These are phyloP conservation scores for Aplodontia rufa DNA, from an alignment of 2,113 vertebrate genomes.

Conservation along the genomic window DNA sequence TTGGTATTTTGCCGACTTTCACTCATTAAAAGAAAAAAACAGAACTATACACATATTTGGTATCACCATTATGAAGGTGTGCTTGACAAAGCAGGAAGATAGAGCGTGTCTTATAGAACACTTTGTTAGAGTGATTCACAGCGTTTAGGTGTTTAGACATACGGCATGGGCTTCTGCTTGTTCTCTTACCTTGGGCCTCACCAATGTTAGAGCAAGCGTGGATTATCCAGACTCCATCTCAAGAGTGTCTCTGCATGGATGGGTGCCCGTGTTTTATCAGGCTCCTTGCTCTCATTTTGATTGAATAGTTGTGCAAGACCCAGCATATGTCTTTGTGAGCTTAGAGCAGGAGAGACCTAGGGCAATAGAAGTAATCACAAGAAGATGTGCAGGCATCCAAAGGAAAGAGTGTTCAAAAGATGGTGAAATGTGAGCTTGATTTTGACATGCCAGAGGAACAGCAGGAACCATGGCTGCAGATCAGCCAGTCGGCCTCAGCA, in stretches of 20 bases:
- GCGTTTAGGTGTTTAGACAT: not conserved
- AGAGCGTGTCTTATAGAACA: not conserved
- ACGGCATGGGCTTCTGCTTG: not conserved
- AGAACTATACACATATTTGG: not conserved
- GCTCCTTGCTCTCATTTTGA: rapidly evolving
- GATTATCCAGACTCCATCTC: not conserved
- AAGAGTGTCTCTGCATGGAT: not conserved
- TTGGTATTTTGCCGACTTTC: constrained; percentile 40
- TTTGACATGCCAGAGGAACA: rapidly evolving
- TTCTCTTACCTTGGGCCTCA: not conserved
- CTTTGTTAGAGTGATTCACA: not conserved
- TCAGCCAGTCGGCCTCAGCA: rapidly evolving
- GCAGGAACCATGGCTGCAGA: not conserved
- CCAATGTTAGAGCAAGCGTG: not conserved
- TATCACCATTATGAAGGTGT: not conserved
- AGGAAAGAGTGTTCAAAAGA: not conserved
- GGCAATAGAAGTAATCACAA: not conserved
- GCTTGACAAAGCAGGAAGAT: not conserved
- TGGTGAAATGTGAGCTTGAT: not conserved
- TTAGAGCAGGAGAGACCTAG: not conserved
- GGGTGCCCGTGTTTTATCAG: not conserved
- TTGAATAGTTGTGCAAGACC: not conserved
- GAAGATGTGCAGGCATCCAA: not conserved
- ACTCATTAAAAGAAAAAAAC: not conserved
- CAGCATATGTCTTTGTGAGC: not conserved